phyloP scores from a whole-genome alignment of 2,113 vertebrate genomes.

The Stigmatopora argus region DNA sequence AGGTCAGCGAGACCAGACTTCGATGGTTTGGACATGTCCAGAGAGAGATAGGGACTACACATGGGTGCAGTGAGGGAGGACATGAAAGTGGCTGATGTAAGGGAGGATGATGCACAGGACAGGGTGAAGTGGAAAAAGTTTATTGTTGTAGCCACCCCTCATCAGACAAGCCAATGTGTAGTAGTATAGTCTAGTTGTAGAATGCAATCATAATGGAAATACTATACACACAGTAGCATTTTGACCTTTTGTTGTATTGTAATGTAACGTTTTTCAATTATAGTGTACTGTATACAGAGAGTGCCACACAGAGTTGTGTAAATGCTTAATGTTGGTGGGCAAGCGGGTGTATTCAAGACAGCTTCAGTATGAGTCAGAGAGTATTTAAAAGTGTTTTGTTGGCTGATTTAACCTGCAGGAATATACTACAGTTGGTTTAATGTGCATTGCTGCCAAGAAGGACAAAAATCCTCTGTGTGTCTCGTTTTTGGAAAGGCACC shows the following conservation, averaged over 20 bases:
- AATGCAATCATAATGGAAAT: neutral
- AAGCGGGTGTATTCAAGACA: slow-evolving; percentile 4
- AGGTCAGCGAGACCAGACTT: too few species aligned
- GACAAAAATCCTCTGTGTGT: neutral
- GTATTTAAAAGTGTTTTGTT: slow-evolving; percentile 2
- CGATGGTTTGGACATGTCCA: too few species aligned
- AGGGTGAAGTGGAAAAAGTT: too few species aligned
- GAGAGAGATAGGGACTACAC: too few species aligned
- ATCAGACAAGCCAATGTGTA: too few species aligned
- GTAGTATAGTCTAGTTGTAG: too few species aligned
- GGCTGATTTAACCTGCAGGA: slow-evolving; percentile 5
- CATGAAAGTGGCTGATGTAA: too few species aligned
- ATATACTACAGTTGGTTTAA: neutral
- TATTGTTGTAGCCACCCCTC: too few species aligned
- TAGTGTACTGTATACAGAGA: neutral
- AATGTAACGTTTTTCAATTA: neutral
- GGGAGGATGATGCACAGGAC: too few species aligned
- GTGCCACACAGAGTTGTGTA: neutral
- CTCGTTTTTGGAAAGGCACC: slow-evolving; percentile 5
- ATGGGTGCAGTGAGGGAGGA: too few species aligned
- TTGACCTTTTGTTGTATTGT: neutral
- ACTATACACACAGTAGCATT: too few species aligned
- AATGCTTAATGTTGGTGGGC: slow-evolving; percentile 4
- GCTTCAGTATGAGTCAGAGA: slow-evolving; percentile 1
- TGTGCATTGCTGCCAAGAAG: neutral